Evolutionary conservation across 2,113 vertebrate species (phyloP).

Genomic region (Acanthochromis polyacanthus): DNA sequence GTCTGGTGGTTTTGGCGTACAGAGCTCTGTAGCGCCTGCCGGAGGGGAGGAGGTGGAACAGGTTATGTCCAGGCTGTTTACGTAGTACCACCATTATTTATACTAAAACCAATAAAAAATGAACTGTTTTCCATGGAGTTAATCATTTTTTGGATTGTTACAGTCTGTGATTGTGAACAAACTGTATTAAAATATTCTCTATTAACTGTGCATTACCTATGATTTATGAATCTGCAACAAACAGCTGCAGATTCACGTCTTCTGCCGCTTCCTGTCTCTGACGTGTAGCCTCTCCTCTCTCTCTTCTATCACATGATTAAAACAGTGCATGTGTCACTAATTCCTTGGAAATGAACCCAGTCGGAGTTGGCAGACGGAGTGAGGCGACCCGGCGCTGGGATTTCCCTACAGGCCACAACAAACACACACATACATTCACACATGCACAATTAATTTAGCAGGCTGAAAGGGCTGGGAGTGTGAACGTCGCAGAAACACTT

Average conservation of each 20-base stretch:
- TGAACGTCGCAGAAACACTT: slow-evolving; percentile 36
- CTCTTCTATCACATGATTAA: neutral
- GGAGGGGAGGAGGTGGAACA: too few species aligned
- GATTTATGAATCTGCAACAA: too few species aligned
- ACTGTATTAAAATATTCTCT: neutral
- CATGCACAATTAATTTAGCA: slow-evolving; percentile 25
- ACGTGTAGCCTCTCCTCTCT: neutral
- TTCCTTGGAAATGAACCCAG: slow-evolving; percentile 33
- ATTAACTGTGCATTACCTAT: too few species aligned
- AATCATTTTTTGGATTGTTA: too few species aligned
- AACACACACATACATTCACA: neutral
- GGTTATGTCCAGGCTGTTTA: too few species aligned
- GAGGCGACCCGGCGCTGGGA: slow-evolving; percentile 37
- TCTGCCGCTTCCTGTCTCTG: neutral
- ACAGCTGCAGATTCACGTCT: neutral
- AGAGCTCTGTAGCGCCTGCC: too few species aligned
- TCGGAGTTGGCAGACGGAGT: slow-evolving; percentile 45
- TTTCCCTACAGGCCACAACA: slow-evolving; percentile 43
- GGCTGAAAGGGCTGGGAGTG: slow-evolving; percentile 39
- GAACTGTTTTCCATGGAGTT: too few species aligned
- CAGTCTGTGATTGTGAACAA: too few species aligned
- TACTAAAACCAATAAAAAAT: too few species aligned
- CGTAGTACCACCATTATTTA: too few species aligned
- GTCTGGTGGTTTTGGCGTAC: too few species aligned
- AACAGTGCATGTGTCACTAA: slow-evolving; percentile 13